These are phyloP conservation scores for Acanthurus lineatus DNA, from an alignment of 2,797 vertebrate species.

Conservation along the genomic window DNA sequence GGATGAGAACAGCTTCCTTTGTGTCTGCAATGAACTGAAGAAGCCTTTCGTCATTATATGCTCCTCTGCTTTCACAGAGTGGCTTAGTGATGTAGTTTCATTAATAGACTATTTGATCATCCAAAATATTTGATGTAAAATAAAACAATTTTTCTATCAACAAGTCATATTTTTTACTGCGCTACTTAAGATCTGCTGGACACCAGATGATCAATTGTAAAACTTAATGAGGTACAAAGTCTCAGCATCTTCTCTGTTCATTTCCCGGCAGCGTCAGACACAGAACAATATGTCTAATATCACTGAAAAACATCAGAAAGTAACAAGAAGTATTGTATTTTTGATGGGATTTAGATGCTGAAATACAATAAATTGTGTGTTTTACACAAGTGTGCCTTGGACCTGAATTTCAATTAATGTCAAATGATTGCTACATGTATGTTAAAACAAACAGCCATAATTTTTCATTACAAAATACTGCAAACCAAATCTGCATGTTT, in stretches of 20 bases:
- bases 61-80: constrained; percentile 76
- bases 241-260: not conserved
- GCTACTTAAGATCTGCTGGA: constrained; percentile 58
- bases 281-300: not conserved
- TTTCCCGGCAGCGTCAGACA: constrained; percentile 10
- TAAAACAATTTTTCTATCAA: constrained; percentile 5
- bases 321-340: too few species aligned
- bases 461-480: not conserved
- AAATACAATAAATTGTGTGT: not conserved
- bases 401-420: not conserved
- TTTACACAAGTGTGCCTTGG: not conserved
- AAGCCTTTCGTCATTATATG: constrained; percentile 83
- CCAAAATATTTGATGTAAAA: not conserved
- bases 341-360: too few species aligned
- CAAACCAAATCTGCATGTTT: constrained; percentile 5
- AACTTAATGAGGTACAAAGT: constrained; percentile 16
- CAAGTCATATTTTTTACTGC: constrained; percentile 54
- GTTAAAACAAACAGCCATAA: not conserved
- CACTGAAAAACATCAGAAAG: not conserved
- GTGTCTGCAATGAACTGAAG: constrained; percentile 76
- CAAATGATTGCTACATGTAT: not conserved
- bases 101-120: not conserved
- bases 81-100: constrained; percentile 74
- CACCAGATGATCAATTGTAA: not conserved
- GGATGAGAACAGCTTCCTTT: constrained; percentile 81